These are phyloP conservation scores for Spilogale gracilis DNA, from an alignment of 2,113 vertebrate species.

Conservation along the genomic window DNA sequence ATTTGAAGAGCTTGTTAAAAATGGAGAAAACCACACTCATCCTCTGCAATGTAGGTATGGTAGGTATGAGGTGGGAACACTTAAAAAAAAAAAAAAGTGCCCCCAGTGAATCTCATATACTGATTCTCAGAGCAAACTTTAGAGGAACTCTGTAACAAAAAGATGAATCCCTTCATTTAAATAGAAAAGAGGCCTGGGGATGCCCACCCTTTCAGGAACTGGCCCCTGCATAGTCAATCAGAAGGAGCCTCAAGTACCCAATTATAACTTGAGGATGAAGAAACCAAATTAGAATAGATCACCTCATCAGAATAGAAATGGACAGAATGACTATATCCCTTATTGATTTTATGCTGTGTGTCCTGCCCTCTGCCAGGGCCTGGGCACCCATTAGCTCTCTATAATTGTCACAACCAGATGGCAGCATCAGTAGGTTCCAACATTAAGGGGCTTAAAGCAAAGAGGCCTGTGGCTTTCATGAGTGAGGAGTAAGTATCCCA, in stretches of 20 bases:
- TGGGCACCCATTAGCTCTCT: background rate
- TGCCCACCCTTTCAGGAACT: background rate
- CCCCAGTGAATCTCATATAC: background rate
- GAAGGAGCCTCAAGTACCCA: background rate
- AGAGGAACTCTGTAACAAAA: background rate
- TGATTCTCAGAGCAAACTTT: background rate
- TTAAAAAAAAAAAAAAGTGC: background rate
- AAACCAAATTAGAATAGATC: conserved; percentile 26
- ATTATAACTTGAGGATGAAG: background rate
- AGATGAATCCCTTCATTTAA: background rate
- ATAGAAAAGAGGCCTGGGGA: background rate
- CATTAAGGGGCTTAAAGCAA: background rate
- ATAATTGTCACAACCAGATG: background rate
- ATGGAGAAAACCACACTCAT: background rate
- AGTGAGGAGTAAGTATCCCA: background rate
- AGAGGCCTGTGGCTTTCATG: background rate
- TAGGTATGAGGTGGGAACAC: background rate
- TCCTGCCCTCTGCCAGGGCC: background rate
- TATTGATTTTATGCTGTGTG: background rate
- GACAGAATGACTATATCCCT: background rate
- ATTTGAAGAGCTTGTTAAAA: background rate
- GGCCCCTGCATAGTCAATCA: background rate
- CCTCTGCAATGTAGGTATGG: background rate
- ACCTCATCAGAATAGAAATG: background rate
- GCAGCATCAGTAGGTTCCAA: background rate